These are phyloP conservation scores for Cenopis cana DNA, from an alignment of 2,888 invertebrate species.

Conservation along the genomic window DNA sequence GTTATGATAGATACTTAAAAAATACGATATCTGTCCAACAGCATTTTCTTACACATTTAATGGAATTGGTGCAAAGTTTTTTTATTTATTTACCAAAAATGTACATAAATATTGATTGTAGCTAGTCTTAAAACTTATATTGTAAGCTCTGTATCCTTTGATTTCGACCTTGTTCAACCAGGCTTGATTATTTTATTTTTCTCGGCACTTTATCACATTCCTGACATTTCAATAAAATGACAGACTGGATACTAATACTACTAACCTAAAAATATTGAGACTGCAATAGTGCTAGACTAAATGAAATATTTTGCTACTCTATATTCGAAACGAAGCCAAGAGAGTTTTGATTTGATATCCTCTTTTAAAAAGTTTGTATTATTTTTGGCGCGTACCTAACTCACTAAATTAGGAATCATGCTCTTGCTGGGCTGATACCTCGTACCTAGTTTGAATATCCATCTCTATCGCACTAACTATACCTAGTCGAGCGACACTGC, in stretches of 20 bases:
- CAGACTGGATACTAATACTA: constrained; percentile 40
- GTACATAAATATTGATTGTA: constrained; percentile 67
- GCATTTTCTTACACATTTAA: constrained; percentile 40
- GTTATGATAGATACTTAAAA: constrained; percentile 43
- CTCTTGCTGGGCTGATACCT: not conserved
- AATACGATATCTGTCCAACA: constrained; percentile 43
- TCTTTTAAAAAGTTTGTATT: not conserved
- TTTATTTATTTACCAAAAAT: constrained; percentile 67
- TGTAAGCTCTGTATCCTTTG: constrained; percentile 33
- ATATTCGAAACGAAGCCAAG: constrained; percentile 11
- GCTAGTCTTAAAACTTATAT: constrained; percentile 59
- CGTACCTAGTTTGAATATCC: not conserved
- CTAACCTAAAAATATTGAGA: constrained; percentile 47
- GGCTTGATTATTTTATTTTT: constrained; percentile 13
- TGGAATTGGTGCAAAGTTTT: constrained; percentile 51
- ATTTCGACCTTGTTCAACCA: constrained; percentile 12
- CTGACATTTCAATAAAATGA: constrained; percentile 19
- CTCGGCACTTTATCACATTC: constrained; percentile 35
- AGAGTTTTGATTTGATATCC: constrained; percentile 18
- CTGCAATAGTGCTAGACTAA: constrained; percentile 36
- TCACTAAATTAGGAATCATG: not conserved
- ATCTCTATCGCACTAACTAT: not conserved
- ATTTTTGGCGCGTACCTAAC: constrained; percentile 7
- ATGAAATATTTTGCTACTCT: constrained; percentile 11
- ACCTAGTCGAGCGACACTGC: too few species aligned